Evolutionary conservation across 2,113 vertebrate genomes (phyloP), one percentile per base, ranked within the genome.

Genomic region (Melozone crissalis): DNA sequence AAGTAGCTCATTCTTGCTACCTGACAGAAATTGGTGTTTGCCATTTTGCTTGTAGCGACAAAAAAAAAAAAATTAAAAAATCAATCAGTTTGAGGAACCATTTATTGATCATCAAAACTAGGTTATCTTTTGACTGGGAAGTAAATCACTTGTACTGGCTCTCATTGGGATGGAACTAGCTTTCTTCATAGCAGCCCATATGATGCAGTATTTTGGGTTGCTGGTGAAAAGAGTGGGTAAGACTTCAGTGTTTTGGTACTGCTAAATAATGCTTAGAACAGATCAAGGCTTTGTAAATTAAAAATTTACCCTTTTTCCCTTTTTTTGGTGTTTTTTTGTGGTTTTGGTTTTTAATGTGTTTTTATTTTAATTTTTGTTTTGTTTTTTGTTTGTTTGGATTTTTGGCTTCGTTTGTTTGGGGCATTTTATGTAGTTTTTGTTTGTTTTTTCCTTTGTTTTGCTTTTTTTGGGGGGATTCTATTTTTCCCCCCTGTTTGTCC

Each of bases 291-390:
- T 71, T 35, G 9, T 1, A n/a, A 27, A 47, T 47, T 72, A 27
- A 1, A 30, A 31, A 11, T 44, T 33, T 44, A 31, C 2, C 5
- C 1, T 21, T 35, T 15, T 43, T 20, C 3, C 1, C 13, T 35
- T 35, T 16, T 16, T 9, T 5, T 16, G 11, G 44, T 47, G 46
- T 44, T 4, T 22, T 30, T 24, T 13, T 20, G 17, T 31, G 52
- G 28, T 31, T 31, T 55, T 19, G 11, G 3, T 13, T 31, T 57
- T 33, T 54, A 7, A 52, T 52, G 10, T 30, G 22, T 57, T 18
- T 19, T 13, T 55, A 6, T 31, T 8, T 44, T 19, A 10, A 21
- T 13, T 57, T 57, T 22, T 43, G 13, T 11, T 59, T 59, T 24
- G 12, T 9, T 71, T 16, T 31, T 18, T 41, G 8, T 72, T 74